Evolutionary conservation across 2,888 invertebrate species (phyloP).

Genomic region (Theretra japonica): DNA sequence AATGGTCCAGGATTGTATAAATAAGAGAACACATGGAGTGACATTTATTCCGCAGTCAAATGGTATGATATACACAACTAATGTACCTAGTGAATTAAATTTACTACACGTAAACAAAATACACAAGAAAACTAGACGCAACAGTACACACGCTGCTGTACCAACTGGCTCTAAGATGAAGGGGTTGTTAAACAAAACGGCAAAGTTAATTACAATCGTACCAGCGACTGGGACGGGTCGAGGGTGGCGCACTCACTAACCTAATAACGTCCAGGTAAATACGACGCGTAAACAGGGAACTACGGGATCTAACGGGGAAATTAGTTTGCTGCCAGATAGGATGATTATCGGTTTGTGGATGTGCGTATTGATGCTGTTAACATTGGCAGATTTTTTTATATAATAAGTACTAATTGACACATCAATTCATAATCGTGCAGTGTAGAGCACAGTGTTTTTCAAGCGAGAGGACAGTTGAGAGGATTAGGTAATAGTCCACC

Average conservation of each 20-base stretch:
- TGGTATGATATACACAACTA: no score
- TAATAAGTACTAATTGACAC: no score
- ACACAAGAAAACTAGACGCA: not conserved
- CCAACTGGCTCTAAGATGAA: conserved; percentile 1
- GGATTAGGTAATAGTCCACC: no score
- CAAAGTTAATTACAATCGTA: conserved; percentile 11
- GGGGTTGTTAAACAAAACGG: conserved; percentile 1
- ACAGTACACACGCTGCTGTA: no score
- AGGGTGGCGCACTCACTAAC: not conserved
- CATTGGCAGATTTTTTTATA: not conserved
- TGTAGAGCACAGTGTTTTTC: no score
- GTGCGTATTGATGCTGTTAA: not conserved
- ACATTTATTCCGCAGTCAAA: no score
- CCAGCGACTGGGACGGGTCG: not conserved
- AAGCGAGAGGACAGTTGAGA: no score
- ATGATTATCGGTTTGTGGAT: not conserved
- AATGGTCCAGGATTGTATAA: no score
- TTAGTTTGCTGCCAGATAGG: not conserved
- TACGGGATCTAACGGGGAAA: not conserved
- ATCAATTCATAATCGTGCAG: no score
- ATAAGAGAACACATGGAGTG: no score
- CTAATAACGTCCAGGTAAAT: conserved; percentile 13
- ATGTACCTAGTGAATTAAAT: no score
- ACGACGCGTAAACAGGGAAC: not conserved
- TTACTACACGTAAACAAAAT: not conserved